Evolutionary conservation across 2,888 invertebrate species (phyloP).

Genomic region (Cinara cedri): DNA sequence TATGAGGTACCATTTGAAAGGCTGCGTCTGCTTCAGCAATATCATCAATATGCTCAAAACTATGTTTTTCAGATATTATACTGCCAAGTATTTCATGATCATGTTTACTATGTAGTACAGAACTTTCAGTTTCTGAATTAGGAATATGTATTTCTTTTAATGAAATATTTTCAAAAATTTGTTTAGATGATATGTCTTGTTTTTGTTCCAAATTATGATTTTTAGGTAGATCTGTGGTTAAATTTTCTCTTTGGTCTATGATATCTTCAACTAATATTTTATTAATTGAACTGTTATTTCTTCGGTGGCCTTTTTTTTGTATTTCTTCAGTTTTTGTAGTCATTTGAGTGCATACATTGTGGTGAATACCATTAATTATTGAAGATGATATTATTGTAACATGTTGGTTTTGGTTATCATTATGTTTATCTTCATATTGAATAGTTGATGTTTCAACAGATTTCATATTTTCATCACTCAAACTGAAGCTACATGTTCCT

Average conservation of each 20-base stretch:
- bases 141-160: constrained; percentile 63
- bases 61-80: constrained; percentile 53
- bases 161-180: constrained; percentile 6
- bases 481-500: constrained; percentile 61
- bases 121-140: constrained; percentile 67
- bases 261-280: constrained; percentile 37
- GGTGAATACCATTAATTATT: constrained; percentile 64
- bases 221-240: neutral
- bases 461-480: constrained; percentile 60
- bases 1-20: constrained; percentile 65
- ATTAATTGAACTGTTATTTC: constrained; percentile 65
- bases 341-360: constrained; percentile 67
- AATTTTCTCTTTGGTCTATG: neutral
- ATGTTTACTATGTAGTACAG: constrained; percentile 64
- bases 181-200: neutral
- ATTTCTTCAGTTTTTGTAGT: constrained; percentile 65
- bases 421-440: constrained; percentile 2
- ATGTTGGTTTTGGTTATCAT: constrained; percentile 60
- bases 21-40: constrained; percentile 66
- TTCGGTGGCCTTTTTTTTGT: constrained; percentile 65
- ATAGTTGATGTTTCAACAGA: constrained; percentile 61
- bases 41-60: constrained; percentile 62
- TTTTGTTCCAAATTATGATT: constrained; percentile 6
- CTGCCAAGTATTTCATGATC: constrained; percentile 24
- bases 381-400: constrained; percentile 67